phyloP scores from a whole-genome alignment of 23 tunicate genomes.

The Ciona savignyi region DNA sequence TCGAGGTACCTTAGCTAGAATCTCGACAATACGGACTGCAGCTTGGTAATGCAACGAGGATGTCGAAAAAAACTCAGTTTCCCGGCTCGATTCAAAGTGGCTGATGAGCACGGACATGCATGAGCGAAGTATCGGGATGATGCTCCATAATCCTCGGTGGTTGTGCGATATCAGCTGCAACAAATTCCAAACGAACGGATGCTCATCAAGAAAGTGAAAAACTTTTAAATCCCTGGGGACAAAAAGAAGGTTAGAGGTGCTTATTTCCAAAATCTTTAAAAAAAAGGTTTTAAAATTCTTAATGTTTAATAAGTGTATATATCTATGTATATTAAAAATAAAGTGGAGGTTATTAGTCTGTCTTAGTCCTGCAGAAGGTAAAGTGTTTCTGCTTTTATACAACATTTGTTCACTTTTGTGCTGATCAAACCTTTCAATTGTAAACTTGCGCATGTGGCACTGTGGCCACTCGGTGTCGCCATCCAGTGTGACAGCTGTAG shows the following conservation, averaged over 20 bases:
- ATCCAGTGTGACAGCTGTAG: constrained; percentile 51
- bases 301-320: no score
- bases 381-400: no score
- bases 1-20: constrained; percentile 38
- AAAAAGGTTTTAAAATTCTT: no score
- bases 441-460: constrained; percentile 39
- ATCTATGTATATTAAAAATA: constrained; percentile 14
- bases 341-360: not conserved
- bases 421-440: constrained; percentile 65
- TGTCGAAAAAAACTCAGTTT: constrained; percentile 2
- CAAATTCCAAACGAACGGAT: constrained; percentile 63
- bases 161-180: constrained; percentile 46
- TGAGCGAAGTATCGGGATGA: constrained; percentile 54
- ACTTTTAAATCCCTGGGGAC: constrained; percentile 52
- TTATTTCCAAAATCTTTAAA: no score
- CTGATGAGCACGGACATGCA: constrained; percentile 48
- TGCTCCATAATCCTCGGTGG: constrained; percentile 37
- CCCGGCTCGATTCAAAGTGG: constrained; percentile 61
- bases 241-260: not conserved
- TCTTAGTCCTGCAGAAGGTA: no score
- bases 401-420: not conserved
- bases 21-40: constrained; percentile 48
- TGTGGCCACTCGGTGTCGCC: constrained; percentile 75
- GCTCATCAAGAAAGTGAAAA: constrained; percentile 70
- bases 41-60: constrained; percentile 39